phyloP scores from a whole-genome alignment of 2,888 invertebrate genomes.

The Idaea dimidiata region DNA sequence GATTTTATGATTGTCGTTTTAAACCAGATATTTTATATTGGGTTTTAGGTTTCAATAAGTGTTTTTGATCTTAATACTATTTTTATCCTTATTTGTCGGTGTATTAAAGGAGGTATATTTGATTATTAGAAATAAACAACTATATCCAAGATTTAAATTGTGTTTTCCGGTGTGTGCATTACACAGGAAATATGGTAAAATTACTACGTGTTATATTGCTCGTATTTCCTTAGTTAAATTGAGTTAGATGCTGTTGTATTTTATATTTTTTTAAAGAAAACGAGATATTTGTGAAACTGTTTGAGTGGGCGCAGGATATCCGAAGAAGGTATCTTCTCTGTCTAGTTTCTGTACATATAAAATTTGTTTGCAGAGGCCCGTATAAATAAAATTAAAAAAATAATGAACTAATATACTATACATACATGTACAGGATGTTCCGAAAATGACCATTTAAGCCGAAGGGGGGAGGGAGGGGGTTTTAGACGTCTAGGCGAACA shows the following conservation, averaged over 20 bases:
- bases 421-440: too few relatives aligned
- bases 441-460: too few relatives aligned
- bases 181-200: neutral
- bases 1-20: constrained; percentile 39
- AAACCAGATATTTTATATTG: constrained; percentile 21
- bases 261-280: too few relatives aligned
- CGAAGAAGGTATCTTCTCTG: too few relatives aligned
- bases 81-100: neutral
- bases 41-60: constrained; percentile 25
- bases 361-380: neutral
- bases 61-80: constrained; percentile 5
- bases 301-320: too few relatives aligned
- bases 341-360: neutral
- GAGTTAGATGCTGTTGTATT: too few relatives aligned
- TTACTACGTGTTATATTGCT: neutral
- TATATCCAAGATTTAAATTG: neutral
- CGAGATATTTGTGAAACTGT: too few relatives aligned
- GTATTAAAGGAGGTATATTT: neutral
- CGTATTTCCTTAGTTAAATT: too few relatives aligned
- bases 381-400: too few relatives aligned
- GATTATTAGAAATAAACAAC: neutral
- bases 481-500: too few relatives aligned
- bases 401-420: too few relatives aligned
- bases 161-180: neutral
- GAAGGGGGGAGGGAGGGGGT: too few relatives aligned